Conservation (phyloP, 2,888 invertebrate species). For the Macrophya annulata region DNA sequence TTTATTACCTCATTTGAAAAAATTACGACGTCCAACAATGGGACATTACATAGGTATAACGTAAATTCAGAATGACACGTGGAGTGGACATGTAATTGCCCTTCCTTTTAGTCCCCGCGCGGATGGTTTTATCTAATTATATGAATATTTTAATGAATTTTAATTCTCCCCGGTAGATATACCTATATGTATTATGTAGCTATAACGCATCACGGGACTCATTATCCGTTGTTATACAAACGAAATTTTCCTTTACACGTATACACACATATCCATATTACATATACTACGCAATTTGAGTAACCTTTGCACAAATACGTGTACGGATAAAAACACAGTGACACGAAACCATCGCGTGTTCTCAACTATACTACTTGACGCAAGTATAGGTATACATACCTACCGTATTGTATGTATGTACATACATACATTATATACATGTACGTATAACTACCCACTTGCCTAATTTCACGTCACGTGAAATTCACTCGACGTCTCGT, state of each 20-base stretch:
- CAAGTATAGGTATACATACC: neutral
- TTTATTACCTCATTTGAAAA: neutral
- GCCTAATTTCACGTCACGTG: conserved; percentile 37
- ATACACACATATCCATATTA: neutral
- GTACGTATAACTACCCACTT: conserved; percentile 7
- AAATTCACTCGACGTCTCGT: neutral
- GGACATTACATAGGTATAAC: neutral
- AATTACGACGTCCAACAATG: neutral
- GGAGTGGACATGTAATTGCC: neutral
- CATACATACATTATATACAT: too few species aligned
- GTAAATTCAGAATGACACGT: neutral
- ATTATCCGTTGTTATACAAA: neutral
- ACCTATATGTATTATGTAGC: neutral
- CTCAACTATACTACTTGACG: neutral
- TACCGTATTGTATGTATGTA: neutral
- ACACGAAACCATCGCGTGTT: conserved; percentile 48
- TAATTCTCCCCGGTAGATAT: neutral
- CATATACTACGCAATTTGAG: conserved; percentile 33
- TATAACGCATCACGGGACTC: neutral
- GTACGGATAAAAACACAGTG: neutral
- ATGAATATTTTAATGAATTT: conserved; percentile 25
- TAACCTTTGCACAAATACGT: conserved; percentile 27
- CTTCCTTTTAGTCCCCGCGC: neutral
- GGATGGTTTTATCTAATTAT: conserved; percentile 5
- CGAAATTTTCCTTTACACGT: neutral